These are phyloP conservation scores for Entelurus aequoreus DNA, from an alignment of 2,113 vertebrate genomes.

Conservation along the genomic window DNA sequence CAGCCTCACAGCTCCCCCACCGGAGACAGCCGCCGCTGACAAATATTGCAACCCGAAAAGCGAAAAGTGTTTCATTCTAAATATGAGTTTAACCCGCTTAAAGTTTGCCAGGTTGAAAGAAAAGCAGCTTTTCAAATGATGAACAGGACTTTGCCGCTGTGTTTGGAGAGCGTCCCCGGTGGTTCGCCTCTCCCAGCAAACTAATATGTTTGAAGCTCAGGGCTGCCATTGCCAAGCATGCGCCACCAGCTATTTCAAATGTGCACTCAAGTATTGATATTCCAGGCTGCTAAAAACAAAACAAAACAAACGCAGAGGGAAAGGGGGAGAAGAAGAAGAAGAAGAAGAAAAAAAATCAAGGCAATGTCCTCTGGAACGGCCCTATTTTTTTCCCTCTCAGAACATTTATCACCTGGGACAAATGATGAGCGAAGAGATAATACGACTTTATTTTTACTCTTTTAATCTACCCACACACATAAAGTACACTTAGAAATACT, in stretches of 20 bases:
- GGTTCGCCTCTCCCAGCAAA: slow-evolving; percentile 55
- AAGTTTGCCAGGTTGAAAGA: slow-evolving; percentile 62
- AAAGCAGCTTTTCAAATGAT: slow-evolving; percentile 61
- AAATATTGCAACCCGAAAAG: slow-evolving; percentile 48
- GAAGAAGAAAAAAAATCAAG: slow-evolving; percentile 25
- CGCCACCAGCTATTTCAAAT: slow-evolving; percentile 70
- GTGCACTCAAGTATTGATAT: slow-evolving; percentile 68
- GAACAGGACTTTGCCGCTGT: slow-evolving; percentile 49
- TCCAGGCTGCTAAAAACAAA: slow-evolving; percentile 68
- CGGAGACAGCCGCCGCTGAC: slow-evolving; percentile 42
- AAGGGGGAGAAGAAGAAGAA: slow-evolving; percentile 4
- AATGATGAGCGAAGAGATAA: slow-evolving; percentile 39
- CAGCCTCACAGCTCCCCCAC: slow-evolving; percentile 29
- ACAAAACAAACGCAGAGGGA: slow-evolving; percentile 36
- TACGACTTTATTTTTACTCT: slow-evolving; percentile 28
- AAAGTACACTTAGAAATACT: slow-evolving; percentile 1
- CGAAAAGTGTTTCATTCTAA: slow-evolving; percentile 48
- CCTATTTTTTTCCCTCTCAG: slow-evolving; percentile 42
- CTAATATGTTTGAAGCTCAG: slow-evolving; percentile 73
- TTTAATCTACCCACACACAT: slow-evolving; percentile 18
- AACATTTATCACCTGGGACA: slow-evolving; percentile 54
- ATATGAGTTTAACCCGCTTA: slow-evolving; percentile 65
- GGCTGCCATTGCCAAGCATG: slow-evolving; percentile 62
- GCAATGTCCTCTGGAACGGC: slow-evolving; percentile 53
- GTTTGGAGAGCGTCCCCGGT: slow-evolving; percentile 63